A percentile compares a stretch with the other conserved stretches of the same genome.
These are phyloP conservation scores for Melanaphis sacchari DNA, from an alignment of 1,140 invertebrate genomes.

Conservation along the genomic window DNA sequence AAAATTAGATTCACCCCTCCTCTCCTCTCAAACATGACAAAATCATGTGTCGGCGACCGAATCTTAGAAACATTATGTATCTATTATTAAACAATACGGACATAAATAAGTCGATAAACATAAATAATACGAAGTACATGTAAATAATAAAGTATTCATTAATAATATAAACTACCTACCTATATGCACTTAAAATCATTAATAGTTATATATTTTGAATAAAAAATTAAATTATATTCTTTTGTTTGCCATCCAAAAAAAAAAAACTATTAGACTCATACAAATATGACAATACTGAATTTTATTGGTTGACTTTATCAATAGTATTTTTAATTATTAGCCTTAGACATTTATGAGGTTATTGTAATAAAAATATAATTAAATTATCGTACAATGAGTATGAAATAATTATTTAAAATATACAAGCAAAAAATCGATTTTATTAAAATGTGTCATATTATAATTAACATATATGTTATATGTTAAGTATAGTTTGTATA, in stretches of 20 bases:
- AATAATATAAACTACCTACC: too few species aligned
- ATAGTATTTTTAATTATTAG: neutral
- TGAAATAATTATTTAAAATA: neutral
- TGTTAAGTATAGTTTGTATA: too few species aligned
- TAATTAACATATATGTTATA: too few species aligned
- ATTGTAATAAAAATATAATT: constrained; percentile 1
- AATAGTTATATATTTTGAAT: neutral
- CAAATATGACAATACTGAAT: neutral
- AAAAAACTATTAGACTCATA: neutral
- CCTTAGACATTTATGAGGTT: neutral
- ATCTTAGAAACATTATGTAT: neutral
- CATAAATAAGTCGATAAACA: too few species aligned
- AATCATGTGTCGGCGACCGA: neutral
- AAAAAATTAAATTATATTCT: neutral
- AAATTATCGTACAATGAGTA: neutral
- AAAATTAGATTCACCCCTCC: neutral
- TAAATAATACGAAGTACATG: neutral
- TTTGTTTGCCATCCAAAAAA: neutral
- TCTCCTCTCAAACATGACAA: neutral
- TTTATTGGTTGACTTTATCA: neutral
- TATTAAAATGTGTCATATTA: neutral
- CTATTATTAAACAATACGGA: too few species aligned
- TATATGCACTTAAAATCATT: too few species aligned
- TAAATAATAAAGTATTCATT: neutral
- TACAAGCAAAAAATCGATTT: neutral